Evolutionary conservation across 2,797 vertebrate genomes (phyloP), one percentile per base, ranked within the genome.

Genomic region (Prionace glauca): DNA sequence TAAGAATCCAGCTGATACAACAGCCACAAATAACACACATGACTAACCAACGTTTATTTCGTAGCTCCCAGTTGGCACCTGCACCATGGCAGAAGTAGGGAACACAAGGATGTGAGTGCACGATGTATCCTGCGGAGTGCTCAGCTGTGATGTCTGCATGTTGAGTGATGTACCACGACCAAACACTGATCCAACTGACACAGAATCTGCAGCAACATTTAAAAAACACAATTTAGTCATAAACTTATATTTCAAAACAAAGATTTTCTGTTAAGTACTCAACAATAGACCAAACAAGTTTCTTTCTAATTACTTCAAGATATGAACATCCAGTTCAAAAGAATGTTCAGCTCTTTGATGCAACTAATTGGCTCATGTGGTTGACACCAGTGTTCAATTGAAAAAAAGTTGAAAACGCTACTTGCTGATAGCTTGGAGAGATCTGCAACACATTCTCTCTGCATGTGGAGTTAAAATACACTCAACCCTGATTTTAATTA

Each of bases 91-190:
- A 67, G 99, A 99, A 22, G 99, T 99, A 97, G 99, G 99, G 96
- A 99, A 99, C 96, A 99, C 99, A 87, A 99, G 98, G 96, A 99
- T 99, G 96, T 99, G 99, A 95, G 99, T 99, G 97, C 99, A 99
- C 26, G 99, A 99, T 1, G 99, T 99, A 97, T 99, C 99, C 97
- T 99, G 99, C 0, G 99, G 99, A 41, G 99, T 99, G 96, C 98
- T 99, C 96, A 99, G 98, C 97, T 99, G 99, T 12, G 99, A 99
- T 0, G 99, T 99, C 97, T 99, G 99, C 98, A 99, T 99, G 96
- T 99, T 99, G 95, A 99, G 97, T 84, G 99, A 99, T 96, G 99
- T 99, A 97, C 99, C 99, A 96, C 99, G 98, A 96, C 99, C 99
- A 95, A 99, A 99, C 95, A 99, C 99, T 0, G 99, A 99, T 97